Conservation (phyloP, 1,140 invertebrate species). For the Thaumatotibia leucotreta region DNA sequence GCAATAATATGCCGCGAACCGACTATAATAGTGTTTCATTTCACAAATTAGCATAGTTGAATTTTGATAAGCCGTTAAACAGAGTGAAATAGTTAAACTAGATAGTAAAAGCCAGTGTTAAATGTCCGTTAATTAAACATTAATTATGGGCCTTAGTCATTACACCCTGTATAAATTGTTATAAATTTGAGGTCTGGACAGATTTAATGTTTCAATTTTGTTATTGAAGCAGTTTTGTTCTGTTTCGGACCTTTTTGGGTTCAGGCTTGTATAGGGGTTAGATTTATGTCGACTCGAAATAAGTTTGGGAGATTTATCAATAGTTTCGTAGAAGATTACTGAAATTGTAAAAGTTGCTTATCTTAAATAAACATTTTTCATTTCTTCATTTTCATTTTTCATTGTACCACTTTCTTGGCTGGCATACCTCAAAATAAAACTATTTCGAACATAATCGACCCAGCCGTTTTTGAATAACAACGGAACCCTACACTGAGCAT, state of each 20-base stretch:
- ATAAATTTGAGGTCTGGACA: slow-evolving; percentile 27
- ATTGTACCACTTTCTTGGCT: too few species aligned
- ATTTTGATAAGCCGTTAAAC: slow-evolving; percentile 57
- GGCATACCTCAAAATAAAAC: too few species aligned
- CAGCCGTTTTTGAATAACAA: too few species aligned
- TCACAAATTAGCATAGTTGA: slow-evolving; percentile 55
- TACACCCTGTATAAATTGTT: slow-evolving; percentile 25
- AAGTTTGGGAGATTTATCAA: background rate
- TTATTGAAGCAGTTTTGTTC: slow-evolving; percentile 4
- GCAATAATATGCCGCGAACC: slow-evolving; percentile 4
- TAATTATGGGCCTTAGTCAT: slow-evolving; percentile 43
- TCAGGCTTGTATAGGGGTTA: background rate
- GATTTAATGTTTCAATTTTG: slow-evolving; percentile 30
- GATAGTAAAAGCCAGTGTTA: slow-evolving; percentile 33
- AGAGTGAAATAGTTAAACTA: slow-evolving; percentile 30
- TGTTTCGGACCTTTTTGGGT: background rate
- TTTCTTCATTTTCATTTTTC: too few species aligned
- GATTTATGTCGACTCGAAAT: background rate
- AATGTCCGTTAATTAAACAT: slow-evolving; percentile 49
- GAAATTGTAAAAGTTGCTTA: too few species aligned
- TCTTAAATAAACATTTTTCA: too few species aligned
- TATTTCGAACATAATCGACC: too few species aligned
- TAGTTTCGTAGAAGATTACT: background rate
- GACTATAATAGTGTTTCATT: slow-evolving; percentile 32
- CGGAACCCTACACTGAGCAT: too few species aligned